A percentile compares a stretch with the other conserved stretches of the same genome.
Conservation (phyloP, 1,140 invertebrate species). For the Frieseomelitta varia region DNA sequence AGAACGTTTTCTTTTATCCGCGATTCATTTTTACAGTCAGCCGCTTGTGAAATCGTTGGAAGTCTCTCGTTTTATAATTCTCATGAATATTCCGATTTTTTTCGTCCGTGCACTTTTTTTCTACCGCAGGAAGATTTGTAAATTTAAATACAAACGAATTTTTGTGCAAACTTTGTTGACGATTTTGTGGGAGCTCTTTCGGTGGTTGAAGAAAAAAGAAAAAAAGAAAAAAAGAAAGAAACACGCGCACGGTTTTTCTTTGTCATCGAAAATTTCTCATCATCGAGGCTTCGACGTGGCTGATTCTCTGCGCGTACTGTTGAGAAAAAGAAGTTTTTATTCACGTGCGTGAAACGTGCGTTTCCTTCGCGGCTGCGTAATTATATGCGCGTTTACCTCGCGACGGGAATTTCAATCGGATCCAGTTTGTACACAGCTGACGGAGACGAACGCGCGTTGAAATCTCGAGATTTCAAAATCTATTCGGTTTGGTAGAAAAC, state of each 20-base stretch:
- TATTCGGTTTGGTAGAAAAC: not conserved
- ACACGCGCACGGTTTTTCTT: not conserved
- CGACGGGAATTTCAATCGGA: conserved; percentile 64
- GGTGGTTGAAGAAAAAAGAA: too few relatives aligned
- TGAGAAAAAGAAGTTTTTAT: conserved; percentile 28
- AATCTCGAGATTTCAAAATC: not conserved
- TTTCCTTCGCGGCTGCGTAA: conserved; percentile 51
- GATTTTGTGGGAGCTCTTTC: too few relatives aligned
- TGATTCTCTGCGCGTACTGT: conserved; percentile 1
- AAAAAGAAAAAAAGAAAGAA: too few relatives aligned
- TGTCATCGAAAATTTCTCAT: not conserved
- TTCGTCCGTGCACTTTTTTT: not conserved
- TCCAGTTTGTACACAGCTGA: conserved; percentile 16
- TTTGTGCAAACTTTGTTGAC: not conserved
- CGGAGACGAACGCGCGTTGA: not conserved
- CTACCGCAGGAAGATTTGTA: not conserved
- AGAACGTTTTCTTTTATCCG: too few relatives aligned
- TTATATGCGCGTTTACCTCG: conserved; percentile 51
- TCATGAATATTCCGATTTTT: not conserved
- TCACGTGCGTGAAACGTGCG: conserved; percentile 33
- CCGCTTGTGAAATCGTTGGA: not conserved
- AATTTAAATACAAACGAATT: not conserved
- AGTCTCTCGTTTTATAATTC: not conserved
- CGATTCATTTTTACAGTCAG: not conserved
- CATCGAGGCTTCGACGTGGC: too few relatives aligned